These are phyloP conservation scores for Alligator sinensis DNA, from an alignment of 2,113 vertebrate species.

Conservation along the genomic window DNA sequence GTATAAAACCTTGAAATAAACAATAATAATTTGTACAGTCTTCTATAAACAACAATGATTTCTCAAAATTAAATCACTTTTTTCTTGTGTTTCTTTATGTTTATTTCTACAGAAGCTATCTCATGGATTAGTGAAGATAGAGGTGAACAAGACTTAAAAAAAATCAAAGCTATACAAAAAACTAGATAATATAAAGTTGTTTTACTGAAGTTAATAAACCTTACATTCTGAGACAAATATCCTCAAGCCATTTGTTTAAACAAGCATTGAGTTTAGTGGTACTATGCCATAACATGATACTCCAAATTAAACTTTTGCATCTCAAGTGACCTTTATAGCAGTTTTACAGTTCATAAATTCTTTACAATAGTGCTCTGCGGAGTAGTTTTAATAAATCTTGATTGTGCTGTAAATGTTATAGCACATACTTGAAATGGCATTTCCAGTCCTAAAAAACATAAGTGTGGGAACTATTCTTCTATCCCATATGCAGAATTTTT, in stretches of 20 bases:
- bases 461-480: conserved; percentile 14
- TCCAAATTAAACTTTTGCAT: conserved; percentile 83
- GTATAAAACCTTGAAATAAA: conserved; percentile 8
- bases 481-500: conserved; percentile 28
- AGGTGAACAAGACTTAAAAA: conserved; percentile 21
- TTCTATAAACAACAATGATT: neutral
- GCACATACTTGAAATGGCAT: conserved; percentile 63
- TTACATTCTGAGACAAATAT: conserved; percentile 74
- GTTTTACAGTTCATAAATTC: conserved; percentile 84
- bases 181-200: conserved; percentile 46
- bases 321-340: conserved; percentile 80
- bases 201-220: conserved; percentile 73
- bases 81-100: neutral
- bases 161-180: conserved; percentile 43
- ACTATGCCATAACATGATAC: conserved; percentile 75
- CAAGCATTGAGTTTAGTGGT: conserved; percentile 70
- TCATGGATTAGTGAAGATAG: conserved; percentile 16
- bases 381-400: conserved; percentile 80
- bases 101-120: neutral
- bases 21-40: neutral
- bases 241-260: conserved; percentile 77
- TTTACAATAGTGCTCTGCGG: conserved; percentile 73
- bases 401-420: conserved; percentile 75
- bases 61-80: neutral
- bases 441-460: conserved; percentile 66